Conservation (phyloP, 1,140 invertebrate species). For the Nomia melanderi region DNA sequence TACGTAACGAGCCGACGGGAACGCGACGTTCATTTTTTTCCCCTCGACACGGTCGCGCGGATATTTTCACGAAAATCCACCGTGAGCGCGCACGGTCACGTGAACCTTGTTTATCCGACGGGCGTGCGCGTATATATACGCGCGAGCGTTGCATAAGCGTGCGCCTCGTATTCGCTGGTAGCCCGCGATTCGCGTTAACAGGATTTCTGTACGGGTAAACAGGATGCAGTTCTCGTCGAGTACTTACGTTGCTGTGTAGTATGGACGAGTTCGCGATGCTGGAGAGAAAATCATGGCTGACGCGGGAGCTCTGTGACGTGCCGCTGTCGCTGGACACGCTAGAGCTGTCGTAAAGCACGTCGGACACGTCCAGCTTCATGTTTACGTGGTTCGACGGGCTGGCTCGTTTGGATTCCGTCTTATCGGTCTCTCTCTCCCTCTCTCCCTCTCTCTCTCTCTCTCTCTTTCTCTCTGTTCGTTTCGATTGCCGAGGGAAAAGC, state of each 20-base stretch:
- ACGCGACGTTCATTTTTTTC: not conserved
- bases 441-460: too few species aligned
- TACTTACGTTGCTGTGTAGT: conserved; percentile 74
- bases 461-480: too few species aligned
- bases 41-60: not conserved
- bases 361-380: conserved; percentile 77
- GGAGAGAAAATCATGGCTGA: conserved; percentile 78
- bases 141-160: conserved; percentile 23
- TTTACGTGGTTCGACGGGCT: conserved; percentile 20
- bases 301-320: conserved; percentile 76
- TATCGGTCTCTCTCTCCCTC: too few species aligned
- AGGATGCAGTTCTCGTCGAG: not conserved
- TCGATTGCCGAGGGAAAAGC: conserved; percentile 29
- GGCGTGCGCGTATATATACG: not conserved
- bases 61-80: conserved; percentile 8
- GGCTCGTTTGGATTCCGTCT: not conserved
- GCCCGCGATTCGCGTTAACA: not conserved
- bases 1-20: conserved; percentile 2
- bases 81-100: not conserved
- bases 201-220: not conserved
- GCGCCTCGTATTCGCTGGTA: conserved; percentile 25
- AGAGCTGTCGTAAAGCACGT: conserved; percentile 76
- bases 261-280: conserved; percentile 70
- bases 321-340: conserved; percentile 78
- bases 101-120: conserved; percentile 17